Evolutionary conservation across 1,140 invertebrate genomes (phyloP).

Genomic region (Drosophila melanogaster): Release_6_plus_ISO1_MT NT_033777.3:15655001-15655500

Average conservation of each 20-base stretch:
- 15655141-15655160: conserved; percentile 21
- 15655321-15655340: conserved; percentile 47
- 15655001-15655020: conserved; percentile 57
- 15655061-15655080: conserved; percentile 56
- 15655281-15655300: conserved; percentile 52
- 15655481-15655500: conserved; percentile 44
- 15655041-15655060: conserved; percentile 80
- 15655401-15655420: conserved; percentile 58
- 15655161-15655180: conserved; percentile 38
- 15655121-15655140: conserved; percentile 41
- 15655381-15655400: conserved; percentile 16
- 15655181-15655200: conserved; percentile 47
- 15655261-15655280: conserved; percentile 40
- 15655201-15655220: conserved; percentile 40
- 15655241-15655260: conserved; percentile 12
- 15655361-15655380: conserved; percentile 48
- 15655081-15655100: conserved; percentile 43
- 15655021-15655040: conserved; percentile 75
- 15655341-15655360: conserved; percentile 38
- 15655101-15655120: conserved; percentile 29
- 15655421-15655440: conserved; percentile 53
- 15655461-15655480: conserved; percentile 58
- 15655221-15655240: neutral
- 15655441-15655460: conserved; percentile 37
- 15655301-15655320: conserved; percentile 57